Base-by-base conservation (phyloP, 2,113 vertebrate genomes). In the Nibea coibor region DNA sequence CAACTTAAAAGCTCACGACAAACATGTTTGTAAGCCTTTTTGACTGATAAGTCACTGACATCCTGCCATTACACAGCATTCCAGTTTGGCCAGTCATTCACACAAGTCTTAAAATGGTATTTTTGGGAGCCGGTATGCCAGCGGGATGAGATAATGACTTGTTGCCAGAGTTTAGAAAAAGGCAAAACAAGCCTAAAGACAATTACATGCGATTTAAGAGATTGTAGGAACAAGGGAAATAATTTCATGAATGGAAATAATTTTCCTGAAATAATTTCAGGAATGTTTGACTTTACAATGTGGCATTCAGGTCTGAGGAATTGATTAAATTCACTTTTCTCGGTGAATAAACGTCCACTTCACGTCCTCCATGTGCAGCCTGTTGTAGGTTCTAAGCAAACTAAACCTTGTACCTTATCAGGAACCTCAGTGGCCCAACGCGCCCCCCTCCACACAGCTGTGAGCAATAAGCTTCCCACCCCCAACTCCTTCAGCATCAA, bases 381-480 rank as follows among this genome's bases (percentile, higher is more conserved):
- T 28, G 0, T 39, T 63, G 48, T n/a, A 48, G 65, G 59, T 50
- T 51, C 22, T 6, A 24, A 53, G 66, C 53, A 56, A 85, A 69
- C 64, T 24, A 51, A 87, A 70, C 62, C 70, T 62, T 68, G 48
- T 39, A 72, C 64, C 72, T 87, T 61, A 82, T 85, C 75, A 53
- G 20, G 65, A 61, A 78, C 72, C 79, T 47, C 73, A 39, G 31
- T 51, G 73, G 53, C 74, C 89, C 83, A 6, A 4, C 12, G 17
- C 51, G 10, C 22, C 63, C 39, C 80, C 26, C 62, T 48, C 47
- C 57, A 42, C 82, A 88, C 91, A 92, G 84, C 91, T 91, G 89
- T 82, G 87, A 88, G 77, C 70, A 89, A 89, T 87, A 84, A 90
- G 69, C 88, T 54, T 79, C 85, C 91, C 87, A 76, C 85, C 89